Percentiles rank a stretch among this genome's conserved stretches.
Conservation (phyloP, 2,888 invertebrate species). For the Macrosoma leucophasiata region DNA sequence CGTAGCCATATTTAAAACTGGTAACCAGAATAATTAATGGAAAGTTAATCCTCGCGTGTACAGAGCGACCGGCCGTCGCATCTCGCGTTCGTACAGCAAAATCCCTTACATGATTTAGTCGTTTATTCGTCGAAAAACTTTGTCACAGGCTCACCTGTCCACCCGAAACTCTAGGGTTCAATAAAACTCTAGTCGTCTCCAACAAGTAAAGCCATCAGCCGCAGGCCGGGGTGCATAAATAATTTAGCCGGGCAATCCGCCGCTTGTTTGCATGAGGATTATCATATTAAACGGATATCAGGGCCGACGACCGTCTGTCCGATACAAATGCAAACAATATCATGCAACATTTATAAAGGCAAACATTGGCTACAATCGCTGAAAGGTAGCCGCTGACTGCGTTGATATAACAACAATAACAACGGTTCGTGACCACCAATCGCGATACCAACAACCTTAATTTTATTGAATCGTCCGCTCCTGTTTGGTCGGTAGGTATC, state of each 20-base stretch:
- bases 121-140: constrained; percentile 36
- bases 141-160: constrained; percentile 44
- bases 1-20: constrained; percentile 14
- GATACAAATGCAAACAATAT: constrained; percentile 67
- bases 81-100: no score
- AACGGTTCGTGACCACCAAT: no score
- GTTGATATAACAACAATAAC: no score
- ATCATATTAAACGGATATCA: constrained; percentile 75
- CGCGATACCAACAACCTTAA: no score
- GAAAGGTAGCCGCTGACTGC: constrained; percentile 30
- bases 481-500: no score
- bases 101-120: constrained; percentile 41
- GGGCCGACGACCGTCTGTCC: constrained; percentile 48
- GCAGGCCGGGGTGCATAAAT: constrained; percentile 69
- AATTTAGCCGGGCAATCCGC: constrained; percentile 69
- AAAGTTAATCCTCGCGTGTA: constrained; percentile 23
- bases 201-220: constrained; percentile 60
- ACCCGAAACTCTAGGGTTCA: constrained; percentile 43
- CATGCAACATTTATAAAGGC: constrained; percentile 63
- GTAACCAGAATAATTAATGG: constrained; percentile 19
- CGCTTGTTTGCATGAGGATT: constrained; percentile 73
- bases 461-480: no score
- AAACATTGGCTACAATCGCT: constrained; percentile 37
- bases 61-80: no score
- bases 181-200: constrained; percentile 54